A percentile compares a stretch with the other conserved stretches of the same genome.
Evolutionary conservation across 1,140 invertebrate genomes (phyloP).

Genomic region (Myzus persicae): DNA sequence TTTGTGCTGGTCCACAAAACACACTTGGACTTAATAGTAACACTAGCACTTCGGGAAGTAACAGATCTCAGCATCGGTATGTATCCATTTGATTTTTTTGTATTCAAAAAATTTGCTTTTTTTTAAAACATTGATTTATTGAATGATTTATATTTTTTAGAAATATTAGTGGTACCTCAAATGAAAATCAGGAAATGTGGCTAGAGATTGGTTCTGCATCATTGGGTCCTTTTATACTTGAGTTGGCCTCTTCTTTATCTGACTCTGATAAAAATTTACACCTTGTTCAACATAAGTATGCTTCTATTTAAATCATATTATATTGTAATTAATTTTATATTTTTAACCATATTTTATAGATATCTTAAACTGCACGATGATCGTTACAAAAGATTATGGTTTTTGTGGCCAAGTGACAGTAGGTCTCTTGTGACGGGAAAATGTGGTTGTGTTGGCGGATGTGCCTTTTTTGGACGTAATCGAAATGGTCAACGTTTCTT

Average conservation of each 20-base stretch:
- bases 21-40: constrained; percentile 64
- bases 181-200: constrained; percentile 78
- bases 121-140: not conserved
- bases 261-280: constrained; percentile 78
- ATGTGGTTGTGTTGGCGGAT: constrained; percentile 95
- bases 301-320: not conserved
- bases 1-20: constrained; percentile 67
- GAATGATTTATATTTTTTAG: constrained; percentile 37
- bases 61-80: constrained; percentile 65
- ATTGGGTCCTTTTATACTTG: constrained; percentile 89
- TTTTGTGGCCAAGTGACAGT: constrained; percentile 83
- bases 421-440: constrained; percentile 69
- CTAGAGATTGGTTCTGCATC: constrained; percentile 90
- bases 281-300: constrained; percentile 78
- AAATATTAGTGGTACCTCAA: constrained; percentile 16
- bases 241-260: constrained; percentile 85
- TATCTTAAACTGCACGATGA: constrained; percentile 91
- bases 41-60: constrained; percentile 70
- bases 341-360: constrained; percentile 63
- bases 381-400: constrained; percentile 88
- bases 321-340: not conserved
- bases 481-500: constrained; percentile 87
- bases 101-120: not conserved
- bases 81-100: not conserved
- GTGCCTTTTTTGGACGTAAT: constrained; percentile 91